phyloP scores from a whole-genome alignment of 2,888 invertebrate species.

The Apomyelois bistriatella region DNA sequence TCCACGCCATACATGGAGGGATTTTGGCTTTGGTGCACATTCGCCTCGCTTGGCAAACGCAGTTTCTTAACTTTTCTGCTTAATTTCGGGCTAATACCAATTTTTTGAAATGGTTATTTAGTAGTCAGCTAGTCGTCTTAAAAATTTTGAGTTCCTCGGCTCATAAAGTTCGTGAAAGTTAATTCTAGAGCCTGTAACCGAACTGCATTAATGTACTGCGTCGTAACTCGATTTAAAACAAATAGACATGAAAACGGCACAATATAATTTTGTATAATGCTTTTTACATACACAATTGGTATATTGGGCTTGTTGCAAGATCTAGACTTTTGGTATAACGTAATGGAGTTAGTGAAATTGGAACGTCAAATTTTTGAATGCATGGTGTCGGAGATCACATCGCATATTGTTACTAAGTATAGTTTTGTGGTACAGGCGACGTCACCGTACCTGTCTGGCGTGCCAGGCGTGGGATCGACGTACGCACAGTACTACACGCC shows the following conservation, averaged over 20 bases:
- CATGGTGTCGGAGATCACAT: background rate
- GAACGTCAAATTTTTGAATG: background rate
- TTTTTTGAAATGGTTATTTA: no score
- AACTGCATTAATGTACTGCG: background rate
- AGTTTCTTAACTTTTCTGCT: no score
- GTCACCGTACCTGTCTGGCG: slow-evolving; percentile 94
- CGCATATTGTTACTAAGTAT: slow-evolving; percentile 3
- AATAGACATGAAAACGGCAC: background rate
- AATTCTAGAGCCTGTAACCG: no score
- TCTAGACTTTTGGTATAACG: slow-evolving; percentile 2
- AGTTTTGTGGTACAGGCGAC: slow-evolving; percentile 83
- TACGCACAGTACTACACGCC: slow-evolving; percentile 95
- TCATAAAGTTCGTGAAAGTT: no score
- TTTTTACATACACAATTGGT: slow-evolving; percentile 10
- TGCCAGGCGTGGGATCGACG: slow-evolving; percentile 93
- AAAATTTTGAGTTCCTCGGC: no score
- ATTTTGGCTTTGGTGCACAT: no score
- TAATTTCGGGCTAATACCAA: no score
- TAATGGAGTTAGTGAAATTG: slow-evolving; percentile 1
- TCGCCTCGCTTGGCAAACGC: no score
- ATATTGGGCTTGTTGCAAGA: slow-evolving; percentile 10
- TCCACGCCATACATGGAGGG: no score
- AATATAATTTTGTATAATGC: slow-evolving; percentile 11
- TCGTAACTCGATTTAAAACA: background rate
- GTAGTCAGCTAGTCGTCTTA: no score